Percentiles rank a stretch among this genome's conserved stretches.
Evolutionary conservation across 2,113 vertebrate genomes (phyloP).

Genomic region (Pholis gunnellus): DNA sequence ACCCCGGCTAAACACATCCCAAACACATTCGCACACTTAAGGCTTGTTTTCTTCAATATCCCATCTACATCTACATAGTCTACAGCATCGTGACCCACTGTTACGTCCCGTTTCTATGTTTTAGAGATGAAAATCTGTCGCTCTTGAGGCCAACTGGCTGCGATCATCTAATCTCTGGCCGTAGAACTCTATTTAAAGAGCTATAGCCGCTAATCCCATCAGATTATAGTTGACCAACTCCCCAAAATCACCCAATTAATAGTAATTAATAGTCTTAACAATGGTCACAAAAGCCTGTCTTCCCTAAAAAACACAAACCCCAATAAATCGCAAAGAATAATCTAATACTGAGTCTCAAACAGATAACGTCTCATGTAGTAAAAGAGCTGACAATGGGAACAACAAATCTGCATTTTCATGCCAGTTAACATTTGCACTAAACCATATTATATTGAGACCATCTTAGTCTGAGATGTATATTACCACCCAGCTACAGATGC

Average conservation of each 20-base stretch:
- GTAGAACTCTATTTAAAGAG: constrained; percentile 79
- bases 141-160: constrained; percentile 48
- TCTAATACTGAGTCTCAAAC: constrained; percentile 25
- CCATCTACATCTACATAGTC: neutral
- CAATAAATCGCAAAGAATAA: constrained; percentile 28
- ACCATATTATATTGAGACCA: neutral
- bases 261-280: constrained; percentile 69
- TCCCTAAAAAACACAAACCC: constrained; percentile 28
- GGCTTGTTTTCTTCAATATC: constrained; percentile 3
- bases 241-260: constrained; percentile 73
- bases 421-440: neutral
- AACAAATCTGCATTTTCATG: constrained; percentile 11
- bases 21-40: neutral
- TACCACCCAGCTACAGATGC: neutral
- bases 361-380: neutral
- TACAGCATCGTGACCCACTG: neutral
- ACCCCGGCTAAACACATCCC: constrained; percentile 29
- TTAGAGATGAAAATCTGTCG: constrained; percentile 57
- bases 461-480: constrained; percentile 8
- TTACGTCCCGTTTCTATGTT: neutral
- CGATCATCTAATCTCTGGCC: constrained; percentile 73
- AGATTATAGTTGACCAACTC: constrained; percentile 76
- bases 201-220: constrained; percentile 73
- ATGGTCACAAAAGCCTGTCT: constrained; percentile 43
- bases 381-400: neutral